A percentile compares a stretch with the other conserved stretches of the same genome.
Evolutionary conservation across 2,113 vertebrate species (phyloP).

Genomic region (Coregonus clupeaformis): DNA sequence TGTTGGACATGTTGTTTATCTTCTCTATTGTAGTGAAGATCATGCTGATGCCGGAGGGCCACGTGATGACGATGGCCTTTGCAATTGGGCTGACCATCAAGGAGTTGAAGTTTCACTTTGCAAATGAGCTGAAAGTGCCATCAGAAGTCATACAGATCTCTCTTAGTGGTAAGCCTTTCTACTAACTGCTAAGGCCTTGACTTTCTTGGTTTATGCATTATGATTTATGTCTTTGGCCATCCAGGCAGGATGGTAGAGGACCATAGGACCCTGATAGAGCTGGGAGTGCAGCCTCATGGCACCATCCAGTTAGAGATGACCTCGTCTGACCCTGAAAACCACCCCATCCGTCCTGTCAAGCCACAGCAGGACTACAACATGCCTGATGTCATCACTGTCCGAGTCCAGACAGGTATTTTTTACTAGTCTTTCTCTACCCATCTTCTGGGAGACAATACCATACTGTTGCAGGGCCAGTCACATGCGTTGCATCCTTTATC

Average conservation of each 20-base stretch:
- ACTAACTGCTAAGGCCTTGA: neutral
- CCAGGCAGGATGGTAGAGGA: conserved; percentile 71
- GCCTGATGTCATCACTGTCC: conserved; percentile 82
- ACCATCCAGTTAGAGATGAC: conserved; percentile 75
- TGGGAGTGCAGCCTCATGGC: conserved; percentile 71
- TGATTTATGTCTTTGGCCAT: no score
- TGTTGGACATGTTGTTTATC: neutral
- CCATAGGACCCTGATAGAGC: conserved; percentile 65
- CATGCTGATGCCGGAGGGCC: conserved; percentile 70
- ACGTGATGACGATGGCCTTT: conserved; percentile 71
- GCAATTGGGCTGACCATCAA: conserved; percentile 57
- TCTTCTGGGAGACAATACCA: neutral
- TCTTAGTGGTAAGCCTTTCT: conserved; percentile 59
- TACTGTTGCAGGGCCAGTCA: no score
- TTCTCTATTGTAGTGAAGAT: conserved; percentile 70
- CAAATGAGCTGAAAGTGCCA: conserved; percentile 67
- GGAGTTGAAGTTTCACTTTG: conserved; percentile 71
- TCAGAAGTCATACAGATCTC: conserved; percentile 55
- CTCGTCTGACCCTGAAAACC: conserved; percentile 55
- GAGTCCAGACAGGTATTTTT: conserved; percentile 75
- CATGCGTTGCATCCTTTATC: no score
- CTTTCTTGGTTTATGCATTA: neutral
- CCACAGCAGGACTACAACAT: conserved; percentile 65
- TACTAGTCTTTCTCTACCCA: neutral
- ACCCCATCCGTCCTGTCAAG: conserved; percentile 64